Percentiles rank a stretch among this genome's conserved stretches.
phyloP scores from a whole-genome alignment of 2,113 vertebrate species.

The Myodes glareolus region DNA sequence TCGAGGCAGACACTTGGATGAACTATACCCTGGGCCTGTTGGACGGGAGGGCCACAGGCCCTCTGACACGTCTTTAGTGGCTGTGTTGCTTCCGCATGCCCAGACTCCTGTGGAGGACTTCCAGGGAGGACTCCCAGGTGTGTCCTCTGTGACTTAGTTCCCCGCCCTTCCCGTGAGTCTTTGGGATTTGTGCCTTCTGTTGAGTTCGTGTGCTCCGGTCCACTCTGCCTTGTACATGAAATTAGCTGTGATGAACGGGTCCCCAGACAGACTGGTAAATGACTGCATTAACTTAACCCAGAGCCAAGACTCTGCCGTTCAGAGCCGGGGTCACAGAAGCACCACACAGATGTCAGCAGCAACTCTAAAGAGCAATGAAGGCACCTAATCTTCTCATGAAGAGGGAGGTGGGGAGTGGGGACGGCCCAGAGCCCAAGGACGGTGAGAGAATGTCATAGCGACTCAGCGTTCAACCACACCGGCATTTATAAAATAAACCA shows the following conservation, averaged over 20 bases:
- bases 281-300: slow-evolving; percentile 37
- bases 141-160: not conserved
- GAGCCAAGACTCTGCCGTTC: slow-evolving; percentile 55
- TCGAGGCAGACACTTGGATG: not conserved
- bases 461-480: slow-evolving; percentile 67
- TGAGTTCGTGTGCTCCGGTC: not conserved
- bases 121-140: not conserved
- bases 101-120: not conserved
- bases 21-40: not conserved
- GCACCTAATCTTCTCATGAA: slow-evolving; percentile 67
- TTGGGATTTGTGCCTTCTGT: not conserved
- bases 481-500: slow-evolving; percentile 81
- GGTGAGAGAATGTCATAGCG: slow-evolving; percentile 23
- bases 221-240: not conserved
- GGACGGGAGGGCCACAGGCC: rapidly evolving
- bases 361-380: slow-evolving; percentile 42
- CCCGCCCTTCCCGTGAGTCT: rapidly evolving
- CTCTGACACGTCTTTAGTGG: rapidly evolving
- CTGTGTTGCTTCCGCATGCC: rapidly evolving
- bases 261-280: not conserved
- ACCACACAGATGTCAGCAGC: slow-evolving; percentile 37
- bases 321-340: slow-evolving; percentile 32
- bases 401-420: slow-evolving; percentile 37
- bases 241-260: not conserved
- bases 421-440: slow-evolving; percentile 63